Percentiles rank a stretch among this genome's conserved stretches.
These are phyloP conservation scores for Spodoptera exigua DNA, from an alignment of 2,888 invertebrate genomes.

Conservation along the genomic window DNA sequence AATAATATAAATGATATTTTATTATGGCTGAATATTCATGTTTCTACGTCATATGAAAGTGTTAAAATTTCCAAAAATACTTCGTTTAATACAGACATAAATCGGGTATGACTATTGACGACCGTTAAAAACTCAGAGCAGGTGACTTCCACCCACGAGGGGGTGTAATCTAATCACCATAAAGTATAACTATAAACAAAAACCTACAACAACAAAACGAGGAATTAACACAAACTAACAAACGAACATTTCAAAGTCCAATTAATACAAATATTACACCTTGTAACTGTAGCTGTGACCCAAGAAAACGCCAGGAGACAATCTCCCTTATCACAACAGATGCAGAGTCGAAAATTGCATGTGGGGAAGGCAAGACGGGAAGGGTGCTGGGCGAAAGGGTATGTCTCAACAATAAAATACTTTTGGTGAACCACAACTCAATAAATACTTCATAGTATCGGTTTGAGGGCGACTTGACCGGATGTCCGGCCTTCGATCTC, in stretches of 20 bases:
- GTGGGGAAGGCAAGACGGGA: conserved; percentile 55
- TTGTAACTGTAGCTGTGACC: conserved; percentile 65
- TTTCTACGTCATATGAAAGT: conserved; percentile 20
- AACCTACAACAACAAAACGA: conserved; percentile 54
- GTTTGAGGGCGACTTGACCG: conserved; percentile 84
- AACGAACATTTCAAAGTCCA: conserved; percentile 79
- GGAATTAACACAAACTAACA: conserved; percentile 74
- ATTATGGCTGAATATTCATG: conserved; percentile 23
- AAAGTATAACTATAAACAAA: conserved; percentile 46
- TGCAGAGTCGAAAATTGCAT: conserved; percentile 57
- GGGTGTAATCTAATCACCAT: conserved; percentile 29
- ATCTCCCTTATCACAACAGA: conserved; percentile 34
- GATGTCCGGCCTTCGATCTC: conserved; percentile 86
- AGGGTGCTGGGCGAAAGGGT: conserved; percentile 75
- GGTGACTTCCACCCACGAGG: conserved; percentile 13
- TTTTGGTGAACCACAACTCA: conserved; percentile 87
- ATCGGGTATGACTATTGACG: not conserved
- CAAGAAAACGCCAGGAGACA: conserved; percentile 46
- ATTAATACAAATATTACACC: conserved; percentile 81
- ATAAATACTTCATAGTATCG: conserved; percentile 89
- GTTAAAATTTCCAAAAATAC: conserved; percentile 30
- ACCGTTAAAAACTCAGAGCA: not conserved
- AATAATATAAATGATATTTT: conserved; percentile 46
- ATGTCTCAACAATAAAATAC: conserved; percentile 86
- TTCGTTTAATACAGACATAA: not conserved